phyloP scores from a whole-genome alignment of 2,113 vertebrate genomes.

The Laticauda colubrina region DNA sequence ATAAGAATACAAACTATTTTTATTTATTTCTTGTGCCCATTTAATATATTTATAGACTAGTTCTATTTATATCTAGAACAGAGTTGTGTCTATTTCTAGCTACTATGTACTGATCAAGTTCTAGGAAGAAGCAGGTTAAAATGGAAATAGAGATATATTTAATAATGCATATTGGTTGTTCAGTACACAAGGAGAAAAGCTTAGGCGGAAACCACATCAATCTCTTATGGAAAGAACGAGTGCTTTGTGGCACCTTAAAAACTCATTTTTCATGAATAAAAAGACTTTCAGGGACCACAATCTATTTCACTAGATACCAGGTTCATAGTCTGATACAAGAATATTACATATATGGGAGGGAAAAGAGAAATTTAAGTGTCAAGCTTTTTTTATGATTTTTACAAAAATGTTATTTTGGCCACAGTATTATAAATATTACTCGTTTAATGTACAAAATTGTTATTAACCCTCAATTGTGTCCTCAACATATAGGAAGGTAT shows the following conservation, averaged over 20 bases:
- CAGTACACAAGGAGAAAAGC: background rate
- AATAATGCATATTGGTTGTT: background rate
- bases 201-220: background rate
- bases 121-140: background rate
- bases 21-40: background rate
- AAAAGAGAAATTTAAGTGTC: background rate
- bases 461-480: background rate
- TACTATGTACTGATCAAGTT: background rate
- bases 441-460: background rate
- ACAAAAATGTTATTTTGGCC: background rate
- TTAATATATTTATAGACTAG: background rate
- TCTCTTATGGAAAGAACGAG: background rate
- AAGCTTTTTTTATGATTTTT: background rate
- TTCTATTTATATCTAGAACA: background rate
- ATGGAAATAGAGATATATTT: background rate
- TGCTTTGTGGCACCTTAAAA: background rate
- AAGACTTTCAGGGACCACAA: background rate
- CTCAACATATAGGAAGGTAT: background rate
- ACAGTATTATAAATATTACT: background rate
- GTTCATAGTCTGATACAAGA: background rate
- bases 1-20: background rate
- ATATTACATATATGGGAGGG: background rate
- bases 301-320: background rate
- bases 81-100: background rate
- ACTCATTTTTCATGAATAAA: background rate